Percentiles rank a stretch among this genome's conserved stretches.
phyloP scores from a whole-genome alignment of 2,888 invertebrate species.

The Crocallis elinguaria region DNA sequence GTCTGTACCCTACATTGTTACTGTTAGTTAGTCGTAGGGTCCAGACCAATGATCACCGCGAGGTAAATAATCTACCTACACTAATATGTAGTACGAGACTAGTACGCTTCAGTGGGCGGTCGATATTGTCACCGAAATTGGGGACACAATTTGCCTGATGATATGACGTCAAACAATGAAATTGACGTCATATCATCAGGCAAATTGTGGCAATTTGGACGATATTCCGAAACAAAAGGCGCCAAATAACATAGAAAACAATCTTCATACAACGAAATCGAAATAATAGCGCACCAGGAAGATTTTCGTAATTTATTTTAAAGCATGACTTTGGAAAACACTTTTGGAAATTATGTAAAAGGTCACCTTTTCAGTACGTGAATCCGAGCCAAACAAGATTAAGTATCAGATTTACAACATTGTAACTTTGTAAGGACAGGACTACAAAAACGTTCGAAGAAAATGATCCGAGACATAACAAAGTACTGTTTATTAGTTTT shows the following conservation, averaged over 20 bases:
- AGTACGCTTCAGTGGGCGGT: neutral
- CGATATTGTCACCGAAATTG: neutral
- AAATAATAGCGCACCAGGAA: slow-evolving; percentile 8
- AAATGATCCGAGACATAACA: slow-evolving; percentile 6
- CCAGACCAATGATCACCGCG: slow-evolving; percentile 27
- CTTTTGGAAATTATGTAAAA: slow-evolving; percentile 16
- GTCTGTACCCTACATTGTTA: slow-evolving; percentile 28
- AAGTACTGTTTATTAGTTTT: slow-evolving; percentile 5
- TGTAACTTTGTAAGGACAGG: neutral
- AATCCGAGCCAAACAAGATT: slow-evolving; percentile 7
- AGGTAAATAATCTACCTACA: slow-evolving; percentile 18
- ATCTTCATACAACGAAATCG: neutral
- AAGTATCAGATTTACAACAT: slow-evolving; percentile 9
- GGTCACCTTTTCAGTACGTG: slow-evolving; percentile 12
- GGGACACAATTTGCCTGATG: neutral
- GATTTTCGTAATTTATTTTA: slow-evolving; percentile 9
- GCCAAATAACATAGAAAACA: neutral
- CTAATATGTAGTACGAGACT: slow-evolving; percentile 17
- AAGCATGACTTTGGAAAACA: slow-evolving; percentile 1
- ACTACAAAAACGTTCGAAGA: neutral
- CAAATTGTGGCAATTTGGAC: slow-evolving; percentile 14
- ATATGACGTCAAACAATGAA: slow-evolving; percentile 16
- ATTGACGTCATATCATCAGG: too few relatives aligned
- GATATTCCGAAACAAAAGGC: neutral
- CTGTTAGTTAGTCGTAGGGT: slow-evolving; percentile 22